These are phyloP conservation scores for Pterocles gutturalis DNA, from an alignment of 2,113 vertebrate genomes.

Conservation along the genomic window DNA sequence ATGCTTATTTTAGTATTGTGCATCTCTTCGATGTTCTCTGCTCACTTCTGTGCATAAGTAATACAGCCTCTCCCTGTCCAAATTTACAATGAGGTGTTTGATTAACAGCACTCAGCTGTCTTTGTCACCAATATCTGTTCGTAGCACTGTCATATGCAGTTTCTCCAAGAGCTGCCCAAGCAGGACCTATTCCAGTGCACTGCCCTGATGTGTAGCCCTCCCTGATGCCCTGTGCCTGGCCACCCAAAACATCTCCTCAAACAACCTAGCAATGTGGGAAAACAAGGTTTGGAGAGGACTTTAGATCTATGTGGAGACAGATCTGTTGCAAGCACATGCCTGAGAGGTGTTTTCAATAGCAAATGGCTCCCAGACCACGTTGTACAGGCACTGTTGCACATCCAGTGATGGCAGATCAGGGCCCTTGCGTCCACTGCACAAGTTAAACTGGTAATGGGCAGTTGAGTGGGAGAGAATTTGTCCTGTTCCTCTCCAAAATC, in stretches of 20 bases:
- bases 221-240: background rate
- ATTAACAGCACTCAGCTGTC: background rate
- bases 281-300: background rate
- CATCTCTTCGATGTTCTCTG: background rate
- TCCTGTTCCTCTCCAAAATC: background rate
- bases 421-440: background rate
- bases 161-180: background rate
- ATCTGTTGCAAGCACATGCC: background rate
- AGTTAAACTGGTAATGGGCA: background rate
- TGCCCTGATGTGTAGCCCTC: background rate
- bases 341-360: background rate
- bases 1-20: background rate
- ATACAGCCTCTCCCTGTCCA: background rate
- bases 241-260: background rate
- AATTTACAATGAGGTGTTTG: background rate
- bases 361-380: fast-evolving
- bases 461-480: background rate
- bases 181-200: background rate
- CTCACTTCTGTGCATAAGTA: background rate
- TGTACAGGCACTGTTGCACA: background rate
- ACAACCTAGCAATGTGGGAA: background rate
- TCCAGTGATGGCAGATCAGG: background rate
- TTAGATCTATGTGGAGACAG: background rate
- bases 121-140: background rate
- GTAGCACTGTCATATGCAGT: background rate